Evolutionary conservation across 2,113 vertebrate genomes (phyloP).

Genomic region (Anseranas semipalmata): DNA sequence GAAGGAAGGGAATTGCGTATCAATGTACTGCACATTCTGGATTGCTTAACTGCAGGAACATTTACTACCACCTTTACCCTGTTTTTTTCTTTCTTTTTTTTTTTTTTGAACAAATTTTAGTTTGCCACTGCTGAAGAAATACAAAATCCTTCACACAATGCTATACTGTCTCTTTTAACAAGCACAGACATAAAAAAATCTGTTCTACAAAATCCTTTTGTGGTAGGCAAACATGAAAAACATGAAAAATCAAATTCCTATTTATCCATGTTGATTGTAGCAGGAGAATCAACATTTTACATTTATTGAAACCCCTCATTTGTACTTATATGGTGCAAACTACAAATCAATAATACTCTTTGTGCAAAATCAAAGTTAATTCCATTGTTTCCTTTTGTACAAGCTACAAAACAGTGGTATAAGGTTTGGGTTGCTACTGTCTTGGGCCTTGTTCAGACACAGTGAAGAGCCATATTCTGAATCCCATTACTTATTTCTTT

Average conservation of each 20-base stretch:
- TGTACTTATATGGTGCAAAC: not conserved
- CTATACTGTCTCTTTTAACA: not conserved
- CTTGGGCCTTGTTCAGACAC: not conserved
- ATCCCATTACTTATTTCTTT: not conserved
- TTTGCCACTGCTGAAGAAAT: not conserved
- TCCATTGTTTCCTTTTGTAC: not conserved
- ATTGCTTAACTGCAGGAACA: not conserved
- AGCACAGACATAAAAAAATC: not conserved
- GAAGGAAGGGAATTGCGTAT: not conserved
- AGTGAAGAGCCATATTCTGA: not conserved
- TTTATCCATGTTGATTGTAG: not conserved
- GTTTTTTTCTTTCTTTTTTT: not conserved
- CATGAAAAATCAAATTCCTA: not conserved
- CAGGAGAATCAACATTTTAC: not conserved
- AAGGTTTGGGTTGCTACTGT: not conserved
- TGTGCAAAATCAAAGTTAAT: not conserved
- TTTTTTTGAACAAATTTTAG: not conserved
- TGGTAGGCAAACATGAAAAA: not conserved
- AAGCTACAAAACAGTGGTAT: not conserved
- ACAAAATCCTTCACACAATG: not conserved
- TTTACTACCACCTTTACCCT: not conserved
- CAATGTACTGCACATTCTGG: not conserved
- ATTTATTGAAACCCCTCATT: not conserved
- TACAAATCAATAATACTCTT: not conserved
- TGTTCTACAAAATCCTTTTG: not conserved